Base-by-base conservation (phyloP, 2,797 vertebrate genomes). In the Dermochelys coriacea region DNA sequence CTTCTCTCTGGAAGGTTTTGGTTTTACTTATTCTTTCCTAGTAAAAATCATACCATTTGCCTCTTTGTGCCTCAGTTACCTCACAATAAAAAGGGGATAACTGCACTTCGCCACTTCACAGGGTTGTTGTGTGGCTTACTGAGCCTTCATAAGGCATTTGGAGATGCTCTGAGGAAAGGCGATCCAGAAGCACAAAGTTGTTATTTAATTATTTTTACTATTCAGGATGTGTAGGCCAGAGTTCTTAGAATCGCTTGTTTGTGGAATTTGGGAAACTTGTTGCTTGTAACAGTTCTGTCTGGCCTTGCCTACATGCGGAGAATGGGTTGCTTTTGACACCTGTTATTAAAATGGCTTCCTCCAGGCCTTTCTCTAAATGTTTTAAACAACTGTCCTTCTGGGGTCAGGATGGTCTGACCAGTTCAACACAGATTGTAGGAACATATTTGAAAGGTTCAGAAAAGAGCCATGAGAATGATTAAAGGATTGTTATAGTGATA, bases 201-300 rank as follows among this genome's bases (percentile, higher is more conserved):
- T 91, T 79, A 86, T 94, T 93, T 91, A 93, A 95, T 95, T 90
- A 47, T 61, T 78, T 74, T 89, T 82, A 49, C 80, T 31, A 3
- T 10, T 5, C 82, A 8, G 55, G 37, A 47, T 8, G 71, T 91
- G 95, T 85, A 71, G 85, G 87, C 90, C 87, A 87, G 90, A 68
- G 6, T 92, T 96, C 91, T 57, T 87, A 95, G 79, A 54, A 77
- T 71, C 91, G 64, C 82, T 45, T 75, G 68, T 52, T 16, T 80
- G 37, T 92, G 75, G 89, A 81, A n/a, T 94, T 96, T 83, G 88
- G 47, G 68, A 16, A 96, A 90, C 79, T 95, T 85, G n/a, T 94
- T 96, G 37, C 49, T 81, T 90, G 14, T 90, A 87, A 89, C 81
- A 83, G 31, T 83, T 86, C 64, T 71, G 49, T 55, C 80, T 90